These are phyloP conservation scores for Protodeltote pygarga DNA, from an alignment of 2,888 invertebrate genomes.

Conservation along the genomic window DNA sequence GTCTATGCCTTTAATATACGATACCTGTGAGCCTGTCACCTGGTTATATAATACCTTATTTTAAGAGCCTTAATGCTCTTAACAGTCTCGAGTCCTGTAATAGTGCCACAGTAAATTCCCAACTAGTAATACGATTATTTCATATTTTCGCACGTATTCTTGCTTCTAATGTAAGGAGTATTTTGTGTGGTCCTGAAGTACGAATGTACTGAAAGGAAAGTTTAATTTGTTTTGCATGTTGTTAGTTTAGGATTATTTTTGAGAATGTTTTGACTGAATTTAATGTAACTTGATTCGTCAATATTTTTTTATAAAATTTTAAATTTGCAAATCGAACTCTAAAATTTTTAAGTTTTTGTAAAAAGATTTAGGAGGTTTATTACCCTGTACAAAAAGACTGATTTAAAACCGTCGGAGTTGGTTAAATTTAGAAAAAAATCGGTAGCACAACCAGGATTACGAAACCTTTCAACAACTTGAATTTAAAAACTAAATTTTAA, in stretches of 20 bases:
- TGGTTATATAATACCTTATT: slow-evolving; percentile 38
- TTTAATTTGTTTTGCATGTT: background rate
- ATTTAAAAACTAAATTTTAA: too few relatives aligned
- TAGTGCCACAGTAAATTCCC: slow-evolving; percentile 32
- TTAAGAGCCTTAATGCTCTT: slow-evolving; percentile 53
- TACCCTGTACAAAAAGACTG: too few relatives aligned
- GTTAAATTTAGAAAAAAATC: too few relatives aligned
- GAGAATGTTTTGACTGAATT: background rate
- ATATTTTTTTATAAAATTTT: too few relatives aligned
- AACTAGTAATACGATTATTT: slow-evolving; percentile 50
- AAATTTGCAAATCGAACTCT: too few relatives aligned
- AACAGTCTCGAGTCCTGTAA: slow-evolving; percentile 41
- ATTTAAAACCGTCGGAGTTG: too few relatives aligned
- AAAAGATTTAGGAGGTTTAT: too few relatives aligned
- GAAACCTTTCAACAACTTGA: too few relatives aligned
- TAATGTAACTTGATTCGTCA: too few relatives aligned
- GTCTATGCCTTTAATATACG: background rate
- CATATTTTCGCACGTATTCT: slow-evolving; percentile 47
- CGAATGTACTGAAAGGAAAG: slow-evolving; percentile 1
- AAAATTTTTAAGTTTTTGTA: too few relatives aligned
- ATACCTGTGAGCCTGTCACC: slow-evolving; percentile 14
- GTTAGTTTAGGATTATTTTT: background rate
- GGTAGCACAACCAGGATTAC: too few relatives aligned
- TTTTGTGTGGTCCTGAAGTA: slow-evolving; percentile 10
- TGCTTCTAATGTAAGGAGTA: too few relatives aligned